A percentile compares a stretch with the other conserved stretches of the same genome.
These are phyloP conservation scores for Caenorhabditis sp. DNA, from an alignment of 2,888 invertebrate genomes.

Conservation along the genomic window DNA sequence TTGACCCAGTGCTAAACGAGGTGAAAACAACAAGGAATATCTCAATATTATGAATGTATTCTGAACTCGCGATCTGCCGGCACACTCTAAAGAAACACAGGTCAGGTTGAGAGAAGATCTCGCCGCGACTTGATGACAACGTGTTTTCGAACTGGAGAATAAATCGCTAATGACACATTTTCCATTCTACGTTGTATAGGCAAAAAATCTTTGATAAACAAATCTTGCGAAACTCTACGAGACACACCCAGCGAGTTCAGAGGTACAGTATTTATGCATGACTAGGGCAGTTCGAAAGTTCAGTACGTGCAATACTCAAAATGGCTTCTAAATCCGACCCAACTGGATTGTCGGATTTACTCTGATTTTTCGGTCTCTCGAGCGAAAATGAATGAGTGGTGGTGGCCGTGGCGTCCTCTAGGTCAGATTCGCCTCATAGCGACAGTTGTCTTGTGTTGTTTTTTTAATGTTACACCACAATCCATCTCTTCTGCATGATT, in stretches of 20 bases:
- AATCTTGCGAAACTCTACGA: neutral
- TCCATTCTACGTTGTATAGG: neutral
- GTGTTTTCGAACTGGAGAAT: too few relatives aligned
- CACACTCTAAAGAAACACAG: too few relatives aligned
- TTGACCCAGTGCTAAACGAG: too few relatives aligned
- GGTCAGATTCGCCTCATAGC: neutral
- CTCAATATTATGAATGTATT: too few relatives aligned
- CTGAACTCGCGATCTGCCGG: too few relatives aligned
- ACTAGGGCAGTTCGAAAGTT: neutral
- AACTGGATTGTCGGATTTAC: neutral
- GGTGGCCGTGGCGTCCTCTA: neutral
- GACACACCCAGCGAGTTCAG: neutral
- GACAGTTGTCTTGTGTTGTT: slow-evolving; percentile 24
- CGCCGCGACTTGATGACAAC: too few relatives aligned
- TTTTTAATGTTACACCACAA: slow-evolving; percentile 4
- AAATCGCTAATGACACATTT: too few relatives aligned
- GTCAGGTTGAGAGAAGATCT: too few relatives aligned
- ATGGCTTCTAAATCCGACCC: neutral
- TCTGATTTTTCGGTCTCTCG: slow-evolving; percentile 3
- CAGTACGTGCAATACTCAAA: neutral
- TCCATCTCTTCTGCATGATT: neutral
- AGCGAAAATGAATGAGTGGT: too few relatives aligned
- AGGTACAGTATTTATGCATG: neutral
- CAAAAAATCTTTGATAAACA: neutral
- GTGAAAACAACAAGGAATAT: neutral